A percentile compares a stretch with the other conserved stretches of the same genome.
Evolutionary conservation across 2,113 vertebrate species (phyloP).

Genomic region (Dermatemys mawii): DNA sequence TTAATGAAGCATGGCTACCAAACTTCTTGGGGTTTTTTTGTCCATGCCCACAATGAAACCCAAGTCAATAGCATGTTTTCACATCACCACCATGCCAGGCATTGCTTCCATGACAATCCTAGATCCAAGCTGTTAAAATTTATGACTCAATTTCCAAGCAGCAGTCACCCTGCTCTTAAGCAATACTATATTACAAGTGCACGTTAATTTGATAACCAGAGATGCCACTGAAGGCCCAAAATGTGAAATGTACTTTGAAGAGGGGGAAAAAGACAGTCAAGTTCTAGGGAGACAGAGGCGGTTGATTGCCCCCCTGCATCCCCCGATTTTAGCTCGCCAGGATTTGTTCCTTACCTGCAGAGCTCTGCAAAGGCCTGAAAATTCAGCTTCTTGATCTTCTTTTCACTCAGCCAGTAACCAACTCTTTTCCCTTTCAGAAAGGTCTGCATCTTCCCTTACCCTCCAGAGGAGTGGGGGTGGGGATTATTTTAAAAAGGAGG

Average conservation of each 20-base stretch:
- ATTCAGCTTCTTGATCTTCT: conserved; percentile 98
- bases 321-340: neutral
- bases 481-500: too few relatives aligned
- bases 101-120: neutral
- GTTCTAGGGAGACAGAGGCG: neutral
- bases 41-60: neutral
- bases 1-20: neutral
- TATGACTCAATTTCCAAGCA: neutral
- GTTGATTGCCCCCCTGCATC: neutral
- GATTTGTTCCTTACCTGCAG: conserved; percentile 85
- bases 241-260: neutral
- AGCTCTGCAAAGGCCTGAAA: conserved; percentile 96
- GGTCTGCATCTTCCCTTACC: conserved; percentile 89
- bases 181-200: neutral
- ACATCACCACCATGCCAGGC: neutral
- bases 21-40: neutral
- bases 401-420: conserved; percentile 98
- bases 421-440: conserved; percentile 94
- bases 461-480: neutral
- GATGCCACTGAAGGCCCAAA: neutral
- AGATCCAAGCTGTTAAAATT: neutral
- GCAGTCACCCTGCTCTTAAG: neutral
- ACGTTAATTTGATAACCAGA: neutral
- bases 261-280: neutral
- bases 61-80: neutral